Evolutionary conservation across 2,113 vertebrate genomes (phyloP).

Genomic region (Cranoglanis bouderius): DNA sequence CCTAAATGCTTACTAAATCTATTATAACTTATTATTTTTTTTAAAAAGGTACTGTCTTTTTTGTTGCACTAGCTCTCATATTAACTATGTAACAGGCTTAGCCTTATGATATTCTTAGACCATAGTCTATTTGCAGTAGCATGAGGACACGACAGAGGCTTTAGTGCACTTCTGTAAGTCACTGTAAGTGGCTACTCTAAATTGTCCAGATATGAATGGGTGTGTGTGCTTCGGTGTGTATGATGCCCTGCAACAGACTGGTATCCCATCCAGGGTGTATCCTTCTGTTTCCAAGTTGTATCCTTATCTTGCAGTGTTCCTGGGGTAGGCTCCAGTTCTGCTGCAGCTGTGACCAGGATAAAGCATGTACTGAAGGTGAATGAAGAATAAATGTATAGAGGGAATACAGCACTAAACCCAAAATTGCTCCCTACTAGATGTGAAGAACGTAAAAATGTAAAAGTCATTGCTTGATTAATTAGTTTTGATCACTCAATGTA

Average conservation of each 20-base stretch:
- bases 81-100: background rate
- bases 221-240: background rate
- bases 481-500: background rate
- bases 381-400: background rate
- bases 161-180: background rate
- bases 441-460: background rate
- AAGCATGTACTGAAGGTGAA: background rate
- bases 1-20: background rate
- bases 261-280: background rate
- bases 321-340: background rate
- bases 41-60: background rate
- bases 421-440: background rate
- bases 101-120: background rate
- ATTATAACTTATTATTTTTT: background rate
- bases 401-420: background rate
- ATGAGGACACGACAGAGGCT: background rate
- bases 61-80: background rate
- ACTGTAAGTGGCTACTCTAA: background rate
- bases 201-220: background rate
- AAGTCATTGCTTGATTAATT: background rate
- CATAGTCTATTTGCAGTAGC: background rate
- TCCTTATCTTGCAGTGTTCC: background rate
- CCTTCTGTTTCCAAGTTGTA: background rate
- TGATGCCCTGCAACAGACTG: background rate
- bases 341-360: background rate